Percentiles rank a stretch among this genome's conserved stretches.
Conservation (phyloP, 2,797 vertebrate genomes). For the Pseudochromis fuscus region DNA sequence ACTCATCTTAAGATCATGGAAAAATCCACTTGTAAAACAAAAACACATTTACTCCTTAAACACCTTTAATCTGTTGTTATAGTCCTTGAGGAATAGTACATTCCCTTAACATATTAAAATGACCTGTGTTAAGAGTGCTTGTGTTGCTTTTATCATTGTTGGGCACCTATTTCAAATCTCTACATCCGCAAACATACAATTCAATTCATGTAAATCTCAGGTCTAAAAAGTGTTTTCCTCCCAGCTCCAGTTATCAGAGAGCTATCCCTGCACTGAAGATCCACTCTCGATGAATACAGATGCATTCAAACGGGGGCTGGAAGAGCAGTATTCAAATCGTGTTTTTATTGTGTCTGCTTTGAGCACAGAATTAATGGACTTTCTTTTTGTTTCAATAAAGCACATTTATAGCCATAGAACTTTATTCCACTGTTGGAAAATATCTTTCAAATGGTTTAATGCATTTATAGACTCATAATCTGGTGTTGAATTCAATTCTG, state of each 20-base stretch:
- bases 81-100: background rate
- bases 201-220: background rate
- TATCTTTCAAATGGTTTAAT: conserved; percentile 20
- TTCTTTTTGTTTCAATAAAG: conserved; percentile 20
- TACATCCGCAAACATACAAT: conserved; percentile 10
- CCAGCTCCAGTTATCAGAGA: conserved; percentile 7
- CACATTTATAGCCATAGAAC: conserved; percentile 12
- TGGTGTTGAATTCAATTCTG: conserved; percentile 1
- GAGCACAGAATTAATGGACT: conserved; percentile 21
- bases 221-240: conserved; percentile 17
- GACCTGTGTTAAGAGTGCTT: background rate
- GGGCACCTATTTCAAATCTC: conserved; percentile 20
- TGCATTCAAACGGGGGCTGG: conserved; percentile 2
- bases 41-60: no score
- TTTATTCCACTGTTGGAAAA: conserved; percentile 24
- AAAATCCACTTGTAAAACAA: background rate
- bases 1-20: background rate
- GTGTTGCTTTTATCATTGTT: conserved; percentile 15
- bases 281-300: conserved; percentile 33
- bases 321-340: conserved; percentile 12
- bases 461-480: conserved; percentile 26
- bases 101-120: background rate
- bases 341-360: conserved; percentile 33
- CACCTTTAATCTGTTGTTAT: background rate
- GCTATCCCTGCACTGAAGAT: conserved; percentile 10